Percentiles rank a stretch among this genome's conserved stretches.
phyloP scores from a whole-genome alignment of 2,113 vertebrate genomes.

The Capreolus pygargus region DNA sequence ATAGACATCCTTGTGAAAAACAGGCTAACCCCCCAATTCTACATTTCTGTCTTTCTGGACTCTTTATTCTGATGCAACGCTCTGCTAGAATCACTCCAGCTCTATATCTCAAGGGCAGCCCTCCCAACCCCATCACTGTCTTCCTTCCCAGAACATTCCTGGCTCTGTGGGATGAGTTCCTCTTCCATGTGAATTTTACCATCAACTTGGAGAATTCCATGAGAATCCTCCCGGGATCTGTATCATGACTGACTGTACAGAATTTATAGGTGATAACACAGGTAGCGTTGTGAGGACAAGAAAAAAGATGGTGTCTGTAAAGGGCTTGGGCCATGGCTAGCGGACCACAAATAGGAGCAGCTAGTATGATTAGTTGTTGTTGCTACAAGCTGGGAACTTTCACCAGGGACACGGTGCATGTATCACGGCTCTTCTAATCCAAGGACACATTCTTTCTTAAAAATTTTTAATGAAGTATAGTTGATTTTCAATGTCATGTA shows the following conservation, averaged over 20 bases:
- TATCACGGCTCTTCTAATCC: not conserved
- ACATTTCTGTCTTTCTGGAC: not conserved
- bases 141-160: not conserved
- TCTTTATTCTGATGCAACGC: rapidly evolving
- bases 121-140: not conserved
- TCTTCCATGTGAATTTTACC: not conserved
- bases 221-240: not conserved
- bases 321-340: not conserved
- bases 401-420: too few species aligned
- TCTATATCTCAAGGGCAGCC: not conserved
- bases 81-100: not conserved
- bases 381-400: rapidly evolving
- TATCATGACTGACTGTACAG: not conserved
- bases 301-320: not conserved
- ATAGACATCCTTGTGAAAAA: not conserved
- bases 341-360: not conserved
- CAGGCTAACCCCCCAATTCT: not conserved
- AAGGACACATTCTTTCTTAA: not conserved
- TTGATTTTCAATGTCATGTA: not conserved
- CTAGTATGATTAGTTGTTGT: not conserved
- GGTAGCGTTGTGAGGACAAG: not conserved
- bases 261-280: not conserved
- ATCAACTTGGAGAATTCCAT: not conserved
- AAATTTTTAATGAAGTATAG: not conserved
- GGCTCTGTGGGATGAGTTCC: not conserved